Base-by-base conservation (phyloP, 2,888 invertebrate genomes). In the Hemaris fuciformis region DNA sequence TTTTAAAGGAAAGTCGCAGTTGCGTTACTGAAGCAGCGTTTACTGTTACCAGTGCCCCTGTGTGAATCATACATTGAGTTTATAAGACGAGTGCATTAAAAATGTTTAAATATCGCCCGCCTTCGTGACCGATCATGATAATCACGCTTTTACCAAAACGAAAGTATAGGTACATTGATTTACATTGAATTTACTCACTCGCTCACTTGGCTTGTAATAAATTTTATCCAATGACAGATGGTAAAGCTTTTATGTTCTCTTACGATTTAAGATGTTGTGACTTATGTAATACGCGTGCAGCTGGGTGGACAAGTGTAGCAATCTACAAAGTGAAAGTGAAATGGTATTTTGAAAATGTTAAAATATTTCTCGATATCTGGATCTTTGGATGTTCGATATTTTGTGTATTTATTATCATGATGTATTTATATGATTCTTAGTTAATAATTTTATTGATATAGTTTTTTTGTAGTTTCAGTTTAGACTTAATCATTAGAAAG, bases 1-100 rank as follows among this genome's bases (percentile, higher is more conserved):
- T 18, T 41, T 4, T 43, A 6, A 20, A 43, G 18, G n/a, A 42
- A 42, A 7, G 8, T 18, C 25, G 23, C 8, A 46, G 15, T 13
- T 48, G 34, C 23, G 10, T 3, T 42, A 59, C 46, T 38, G 22
- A 0, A 15, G 6, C 22, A 13, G 3, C 18, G 7, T 60, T 48
- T 41, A 60, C 60, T 60, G 41, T 42, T 57, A 7, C 4, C 10
- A 38, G 23, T n/a, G 34, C 53, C 56, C 61, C 60, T 61, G 41
- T 61, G 60, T 62, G 65, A 63, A 64, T 62, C 67, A 62, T 61
- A 56, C 31, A 61, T 61, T 61, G 22, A 45, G 46, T 62, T 46
- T 59, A 62, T 56, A 53, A 59, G 31, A 59, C 42, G 59, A 59
- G 61, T 61, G 61, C 57, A 61, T 57, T 61, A 61, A 57, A 57